phyloP scores from a whole-genome alignment of 1,140 invertebrate genomes.

The Neuroterus valhalla region DNA sequence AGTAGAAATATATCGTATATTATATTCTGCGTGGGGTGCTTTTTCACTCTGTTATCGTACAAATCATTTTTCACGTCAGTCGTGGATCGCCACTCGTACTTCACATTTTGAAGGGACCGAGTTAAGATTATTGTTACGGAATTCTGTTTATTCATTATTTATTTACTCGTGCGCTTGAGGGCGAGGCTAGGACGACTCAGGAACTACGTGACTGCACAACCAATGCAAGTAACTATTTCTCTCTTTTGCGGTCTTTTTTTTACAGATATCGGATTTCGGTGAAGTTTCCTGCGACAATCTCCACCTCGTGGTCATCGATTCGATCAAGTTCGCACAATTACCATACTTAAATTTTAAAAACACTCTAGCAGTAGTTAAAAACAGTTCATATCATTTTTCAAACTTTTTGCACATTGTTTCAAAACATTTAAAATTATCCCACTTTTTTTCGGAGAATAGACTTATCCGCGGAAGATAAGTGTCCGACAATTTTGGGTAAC shows the following conservation, averaged over 20 bases:
- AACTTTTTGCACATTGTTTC: not conserved
- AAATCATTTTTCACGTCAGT: conserved; percentile 53
- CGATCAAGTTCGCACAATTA: conserved; percentile 34
- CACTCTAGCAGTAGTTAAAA: not conserved
- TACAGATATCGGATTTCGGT: conserved; percentile 54
- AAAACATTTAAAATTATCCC: conserved; percentile 4
- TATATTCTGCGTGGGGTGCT: conserved; percentile 67
- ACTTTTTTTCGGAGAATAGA: not conserved
- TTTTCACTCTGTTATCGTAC: conserved; percentile 57
- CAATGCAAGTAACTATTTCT: conserved; percentile 74
- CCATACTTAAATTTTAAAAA: not conserved
- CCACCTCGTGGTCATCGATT: conserved; percentile 44
- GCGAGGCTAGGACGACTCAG: conserved; percentile 75
- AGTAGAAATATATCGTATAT: conserved; percentile 75
- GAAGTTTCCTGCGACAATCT: conserved; percentile 39
- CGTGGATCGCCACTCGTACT: conserved; percentile 42
- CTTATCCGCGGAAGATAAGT: not conserved
- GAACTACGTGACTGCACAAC: conserved; percentile 76
- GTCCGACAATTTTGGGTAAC: conserved; percentile 32
- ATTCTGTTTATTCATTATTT: conserved; percentile 36
- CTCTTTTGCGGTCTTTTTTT: conserved; percentile 55
- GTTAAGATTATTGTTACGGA: conserved; percentile 10
- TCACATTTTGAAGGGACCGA: conserved; percentile 1
- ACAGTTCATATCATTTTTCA: not conserved
- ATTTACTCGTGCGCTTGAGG: conserved; percentile 61